Percentiles rank a stretch among this genome's conserved stretches.
phyloP scores from a whole-genome alignment of 2,888 invertebrate species.

The Cerceris rybyensis region DNA sequence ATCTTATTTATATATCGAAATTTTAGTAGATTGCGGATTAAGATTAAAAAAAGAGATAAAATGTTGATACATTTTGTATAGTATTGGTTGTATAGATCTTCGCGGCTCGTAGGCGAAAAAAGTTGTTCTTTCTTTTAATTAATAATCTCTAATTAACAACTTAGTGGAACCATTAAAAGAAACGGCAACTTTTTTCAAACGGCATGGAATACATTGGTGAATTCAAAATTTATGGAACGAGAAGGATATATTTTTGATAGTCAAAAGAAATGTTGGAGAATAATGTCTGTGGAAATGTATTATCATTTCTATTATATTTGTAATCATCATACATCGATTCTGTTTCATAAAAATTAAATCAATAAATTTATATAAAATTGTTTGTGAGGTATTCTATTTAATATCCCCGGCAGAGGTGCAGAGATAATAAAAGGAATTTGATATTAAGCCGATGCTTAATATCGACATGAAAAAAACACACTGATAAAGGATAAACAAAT shows the following conservation, averaged over 20 bases:
- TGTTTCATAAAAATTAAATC: conserved; percentile 33
- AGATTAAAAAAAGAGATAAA: background rate
- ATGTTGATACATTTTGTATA: conserved; percentile 20
- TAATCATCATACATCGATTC: conserved; percentile 18
- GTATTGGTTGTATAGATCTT: conserved; percentile 4
- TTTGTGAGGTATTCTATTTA: background rate
- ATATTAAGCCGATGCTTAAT: too few species aligned
- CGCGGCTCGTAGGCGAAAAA: background rate
- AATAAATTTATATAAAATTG: conserved; percentile 24
- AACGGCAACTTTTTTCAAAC: background rate
- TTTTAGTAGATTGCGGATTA: conserved; percentile 15
- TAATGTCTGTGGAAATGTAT: conserved; percentile 25
- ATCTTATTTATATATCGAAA: conserved; percentile 43
- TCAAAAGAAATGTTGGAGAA: conserved; percentile 26
- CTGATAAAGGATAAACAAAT: conserved; percentile 5
- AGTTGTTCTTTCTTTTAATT: background rate
- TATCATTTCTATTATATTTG: conserved; percentile 31
- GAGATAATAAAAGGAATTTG: too few species aligned
- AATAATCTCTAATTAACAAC: background rate
- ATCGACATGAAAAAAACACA: background rate
- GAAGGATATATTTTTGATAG: conserved; percentile 61
- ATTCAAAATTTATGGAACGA: conserved; percentile 40
- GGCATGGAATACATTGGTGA: conserved; percentile 22
- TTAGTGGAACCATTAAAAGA: background rate
- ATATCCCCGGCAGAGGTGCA: background rate